Evolutionary conservation across 2,888 invertebrate species (phyloP), one percentile per base, ranked within the genome.

Genomic region (Itoplectis maculator): DNA sequence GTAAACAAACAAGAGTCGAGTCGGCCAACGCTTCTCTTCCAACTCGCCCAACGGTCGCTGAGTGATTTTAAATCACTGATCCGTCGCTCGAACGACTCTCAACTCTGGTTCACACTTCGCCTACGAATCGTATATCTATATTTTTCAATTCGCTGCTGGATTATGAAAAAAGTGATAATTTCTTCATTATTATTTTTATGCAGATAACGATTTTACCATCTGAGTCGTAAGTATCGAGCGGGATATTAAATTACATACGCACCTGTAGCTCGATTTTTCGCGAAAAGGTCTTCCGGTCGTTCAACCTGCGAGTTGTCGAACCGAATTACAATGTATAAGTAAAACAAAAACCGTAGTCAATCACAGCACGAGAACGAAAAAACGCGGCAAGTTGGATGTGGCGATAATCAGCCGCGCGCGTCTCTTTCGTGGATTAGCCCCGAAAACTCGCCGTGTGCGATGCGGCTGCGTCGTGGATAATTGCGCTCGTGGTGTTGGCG

Each of bases 211-310:
- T n/a, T n/a, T n/a, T n/a, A n/a, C n/a, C n/a, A n/a, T n/a, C n/a
- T n/a, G 29, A 20, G 7, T 15, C 15, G 7, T 37, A 42, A 1
- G 0, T 15, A 8, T 40, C 20, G 8, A 9, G 40, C 40, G 7
- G 3, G 9, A 7, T 5, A 59, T 40, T 61, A 18, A 42, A 2
- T 5, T 11, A 29, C 2, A 18, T 59, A 70, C 70, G 45, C 56
- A 70, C 70, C 70, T 70, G 29, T 56, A 29, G 5, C 13, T 23
- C n/a, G n/a, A n/a, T n/a, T n/a, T n/a, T n/a, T n/a, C n/a, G n/a
- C n/a, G n/a, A n/a, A 15, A 70, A 15, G 29, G n/a, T 35, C 7
- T 0, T 13, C 40, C 5, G 3, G 11, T 15, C 5, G 56, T 18
- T 18, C 8, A 61, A 59, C 2, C 35, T 59, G 11, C n/a, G 29